Evolutionary conservation across 2,113 vertebrate species (phyloP).

Genomic region (Laticauda laticaudata): DNA sequence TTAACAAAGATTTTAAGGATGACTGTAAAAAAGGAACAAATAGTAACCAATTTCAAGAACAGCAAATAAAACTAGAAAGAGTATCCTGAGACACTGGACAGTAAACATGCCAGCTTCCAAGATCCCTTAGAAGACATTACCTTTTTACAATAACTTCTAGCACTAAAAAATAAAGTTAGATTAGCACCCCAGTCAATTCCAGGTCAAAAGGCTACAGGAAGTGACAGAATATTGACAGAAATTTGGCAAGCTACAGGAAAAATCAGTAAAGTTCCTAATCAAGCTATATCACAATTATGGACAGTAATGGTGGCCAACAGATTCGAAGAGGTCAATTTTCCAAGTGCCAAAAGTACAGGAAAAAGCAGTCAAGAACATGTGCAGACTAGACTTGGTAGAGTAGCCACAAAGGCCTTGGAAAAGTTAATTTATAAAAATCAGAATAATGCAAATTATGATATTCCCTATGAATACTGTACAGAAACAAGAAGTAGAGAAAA

Average conservation of each 20-base stretch:
- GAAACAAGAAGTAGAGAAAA: background rate
- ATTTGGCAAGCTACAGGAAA: background rate
- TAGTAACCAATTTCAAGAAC: background rate
- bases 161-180: background rate
- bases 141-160: background rate
- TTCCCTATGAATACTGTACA: background rate
- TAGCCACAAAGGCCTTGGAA: background rate
- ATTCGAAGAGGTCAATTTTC: background rate
- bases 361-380: background rate
- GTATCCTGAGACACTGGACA: background rate
- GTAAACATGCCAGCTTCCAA: background rate
- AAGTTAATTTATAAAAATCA: background rate
- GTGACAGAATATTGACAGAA: background rate
- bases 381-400: background rate
- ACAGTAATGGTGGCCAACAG: background rate
- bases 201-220: background rate
- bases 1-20: background rate
- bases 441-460: background rate
- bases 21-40: background rate
- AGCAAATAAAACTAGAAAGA: background rate
- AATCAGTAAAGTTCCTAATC: background rate
- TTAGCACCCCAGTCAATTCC: background rate
- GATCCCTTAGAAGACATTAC: background rate
- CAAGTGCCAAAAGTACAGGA: background rate
- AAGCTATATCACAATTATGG: background rate